Percentiles rank a stretch among this genome's conserved stretches.
phyloP scores from a whole-genome alignment of 2,888 invertebrate species.

The Timandra comae region DNA sequence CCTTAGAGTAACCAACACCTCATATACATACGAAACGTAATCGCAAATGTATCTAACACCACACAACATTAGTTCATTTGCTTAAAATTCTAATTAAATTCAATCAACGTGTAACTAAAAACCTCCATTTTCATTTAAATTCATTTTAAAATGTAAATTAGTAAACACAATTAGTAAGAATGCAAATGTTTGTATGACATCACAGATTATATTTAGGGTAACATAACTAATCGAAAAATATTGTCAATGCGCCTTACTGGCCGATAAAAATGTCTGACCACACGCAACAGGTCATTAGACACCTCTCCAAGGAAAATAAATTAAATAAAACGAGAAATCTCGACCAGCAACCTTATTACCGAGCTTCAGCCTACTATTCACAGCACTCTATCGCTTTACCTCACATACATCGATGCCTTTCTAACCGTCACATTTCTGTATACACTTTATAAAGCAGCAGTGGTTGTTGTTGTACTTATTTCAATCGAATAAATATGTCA shows the following conservation, averaged over 20 bases:
- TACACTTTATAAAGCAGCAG: constrained; percentile 20
- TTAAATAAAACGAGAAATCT: constrained; percentile 73
- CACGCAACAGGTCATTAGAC: constrained; percentile 75
- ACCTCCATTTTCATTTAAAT: too few relatives aligned
- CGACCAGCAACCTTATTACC: constrained; percentile 55
- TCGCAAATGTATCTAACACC: constrained; percentile 1
- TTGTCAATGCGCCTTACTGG: constrained; percentile 66
- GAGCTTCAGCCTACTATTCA: constrained; percentile 30
- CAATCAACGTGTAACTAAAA: too few relatives aligned
- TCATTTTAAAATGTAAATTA: too few relatives aligned
- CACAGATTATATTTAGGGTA: constrained; percentile 48
- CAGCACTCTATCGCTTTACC: constrained; percentile 12
- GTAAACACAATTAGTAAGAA: too few relatives aligned
- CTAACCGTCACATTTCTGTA: background rate
- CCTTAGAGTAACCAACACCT: constrained; percentile 12
- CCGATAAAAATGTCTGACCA: constrained; percentile 74
- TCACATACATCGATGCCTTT: constrained; percentile 23
- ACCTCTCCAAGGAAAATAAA: constrained; percentile 72
- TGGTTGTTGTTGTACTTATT: constrained; percentile 21
- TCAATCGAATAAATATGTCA: constrained; percentile 14
- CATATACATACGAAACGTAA: constrained; percentile 1
- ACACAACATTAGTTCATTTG: constrained; percentile 6
- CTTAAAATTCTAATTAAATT: too few relatives aligned
- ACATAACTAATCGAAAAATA: constrained; percentile 70
- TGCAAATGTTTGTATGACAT: constrained; percentile 2